Evolutionary conservation across 2,888 invertebrate genomes (phyloP).

Genomic region (Ichneumoninae sp.): DNA sequence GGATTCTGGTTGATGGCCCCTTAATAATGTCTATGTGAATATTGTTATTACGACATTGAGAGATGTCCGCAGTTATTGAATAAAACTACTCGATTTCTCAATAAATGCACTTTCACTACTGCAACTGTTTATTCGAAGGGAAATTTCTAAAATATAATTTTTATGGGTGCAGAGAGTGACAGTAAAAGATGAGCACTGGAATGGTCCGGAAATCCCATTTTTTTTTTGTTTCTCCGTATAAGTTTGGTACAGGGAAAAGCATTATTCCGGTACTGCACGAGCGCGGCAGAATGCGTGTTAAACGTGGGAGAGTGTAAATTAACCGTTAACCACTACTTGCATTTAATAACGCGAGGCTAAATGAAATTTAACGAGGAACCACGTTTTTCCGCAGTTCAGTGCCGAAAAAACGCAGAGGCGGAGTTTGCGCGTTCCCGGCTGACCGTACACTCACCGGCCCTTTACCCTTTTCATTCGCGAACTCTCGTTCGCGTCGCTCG

Average conservation of each 20-base stretch:
- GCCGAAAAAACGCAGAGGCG: slow-evolving; percentile 31
- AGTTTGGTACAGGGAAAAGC: not conserved
- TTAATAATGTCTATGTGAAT: too few species aligned
- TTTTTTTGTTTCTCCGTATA: not conserved
- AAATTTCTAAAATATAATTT: too few species aligned
- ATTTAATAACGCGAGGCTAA: slow-evolving; percentile 61
- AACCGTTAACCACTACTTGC: slow-evolving; percentile 68
- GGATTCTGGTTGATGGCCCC: too few species aligned
- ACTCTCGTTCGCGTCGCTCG: not conserved
- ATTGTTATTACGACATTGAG: too few species aligned
- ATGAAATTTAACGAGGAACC: slow-evolving; percentile 66
- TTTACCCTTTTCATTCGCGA: slow-evolving; percentile 15
- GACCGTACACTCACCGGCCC: slow-evolving; percentile 6
- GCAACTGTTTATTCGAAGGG: too few species aligned
- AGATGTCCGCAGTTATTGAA: too few species aligned
- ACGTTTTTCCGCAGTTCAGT: slow-evolving; percentile 34
- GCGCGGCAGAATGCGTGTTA: slow-evolving; percentile 25
- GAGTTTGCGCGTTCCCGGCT: slow-evolving; percentile 18
- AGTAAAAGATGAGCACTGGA: too few species aligned
- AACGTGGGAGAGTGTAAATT: slow-evolving; percentile 63
- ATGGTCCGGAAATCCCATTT: too few species aligned
- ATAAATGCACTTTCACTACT: too few species aligned
- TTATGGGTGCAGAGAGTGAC: too few species aligned
- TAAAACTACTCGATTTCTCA: too few species aligned
- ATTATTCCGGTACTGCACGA: not conserved